Evolutionary conservation across 2,797 vertebrate species (phyloP).

Genomic region (Craterocephalus amniculus): DNA sequence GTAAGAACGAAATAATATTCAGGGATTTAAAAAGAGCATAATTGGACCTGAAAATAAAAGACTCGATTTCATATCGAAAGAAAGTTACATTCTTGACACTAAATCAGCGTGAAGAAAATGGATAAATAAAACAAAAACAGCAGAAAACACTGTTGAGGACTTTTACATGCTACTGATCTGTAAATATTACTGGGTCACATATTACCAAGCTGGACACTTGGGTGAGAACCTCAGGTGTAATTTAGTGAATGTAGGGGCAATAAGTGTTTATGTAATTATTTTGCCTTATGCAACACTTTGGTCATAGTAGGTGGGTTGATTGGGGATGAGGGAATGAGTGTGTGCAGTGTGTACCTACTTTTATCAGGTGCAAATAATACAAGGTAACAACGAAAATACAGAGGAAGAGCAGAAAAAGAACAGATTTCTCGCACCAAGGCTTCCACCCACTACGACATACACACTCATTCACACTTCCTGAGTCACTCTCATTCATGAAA

Average conservation of each 20-base stretch:
- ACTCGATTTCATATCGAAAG: background rate
- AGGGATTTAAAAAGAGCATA: background rate
- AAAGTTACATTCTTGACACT: background rate
- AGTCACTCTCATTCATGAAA: slow-evolving; percentile 74
- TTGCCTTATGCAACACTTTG: slow-evolving; percentile 38
- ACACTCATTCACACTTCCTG: slow-evolving; percentile 47
- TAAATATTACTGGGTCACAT: background rate
- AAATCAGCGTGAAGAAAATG: background rate
- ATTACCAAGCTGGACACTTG: background rate
- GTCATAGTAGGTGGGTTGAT: slow-evolving; percentile 21
- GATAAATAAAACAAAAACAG: background rate
- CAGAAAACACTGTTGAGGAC: background rate
- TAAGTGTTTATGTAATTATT: slow-evolving; percentile 36
- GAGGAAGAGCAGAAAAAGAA: background rate
- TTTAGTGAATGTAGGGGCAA: slow-evolving; percentile 9
- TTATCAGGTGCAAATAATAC: background rate
- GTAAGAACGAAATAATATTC: background rate
- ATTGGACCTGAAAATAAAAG: background rate
- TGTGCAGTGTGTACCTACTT: background rate
- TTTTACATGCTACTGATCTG: background rate
- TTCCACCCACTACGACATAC: slow-evolving; percentile 41
- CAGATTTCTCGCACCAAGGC: slow-evolving; percentile 12
- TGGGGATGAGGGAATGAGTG: background rate
- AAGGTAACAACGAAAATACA: slow-evolving; percentile 8
- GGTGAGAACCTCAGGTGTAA: slow-evolving; percentile 3